Evolutionary conservation across 2,113 vertebrate species (phyloP).

Genomic region (Colistium nudipinnis): DNA sequence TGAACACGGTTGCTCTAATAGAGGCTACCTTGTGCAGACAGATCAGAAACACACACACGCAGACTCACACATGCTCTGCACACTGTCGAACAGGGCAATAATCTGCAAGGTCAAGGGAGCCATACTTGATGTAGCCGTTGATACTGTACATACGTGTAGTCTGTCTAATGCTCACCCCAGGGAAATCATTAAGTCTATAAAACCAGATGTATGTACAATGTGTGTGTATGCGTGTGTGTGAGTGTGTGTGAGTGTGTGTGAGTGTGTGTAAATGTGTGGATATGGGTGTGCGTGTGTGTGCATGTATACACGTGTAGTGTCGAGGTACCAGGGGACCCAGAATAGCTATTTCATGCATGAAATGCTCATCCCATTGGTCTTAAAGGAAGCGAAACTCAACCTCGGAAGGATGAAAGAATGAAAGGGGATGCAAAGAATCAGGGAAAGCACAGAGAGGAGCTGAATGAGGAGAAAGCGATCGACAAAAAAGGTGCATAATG

Average conservation of each 20-base stretch:
- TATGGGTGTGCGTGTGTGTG: background rate
- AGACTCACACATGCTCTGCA: conserved; percentile 57
- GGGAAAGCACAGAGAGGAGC: conserved; percentile 14
- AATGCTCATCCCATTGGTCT: conserved; percentile 67
- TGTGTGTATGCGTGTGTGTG: conserved; percentile 21
- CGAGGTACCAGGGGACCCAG: conserved; percentile 41
- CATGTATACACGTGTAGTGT: no score
- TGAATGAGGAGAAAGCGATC: background rate
- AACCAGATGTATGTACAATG: conserved; percentile 56
- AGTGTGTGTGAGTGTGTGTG: conserved; percentile 3
- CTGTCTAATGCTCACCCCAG: conserved; percentile 58
- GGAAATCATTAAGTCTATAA: conserved; percentile 79
- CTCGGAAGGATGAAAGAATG: conserved; percentile 44
- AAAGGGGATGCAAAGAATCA: conserved; percentile 40
- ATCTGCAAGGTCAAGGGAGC: conserved; percentile 77
- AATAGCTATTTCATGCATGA: conserved; percentile 74
- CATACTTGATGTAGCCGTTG: conserved; percentile 64
- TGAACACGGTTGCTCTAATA: conserved; percentile 58
- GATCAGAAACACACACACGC: conserved; percentile 8
- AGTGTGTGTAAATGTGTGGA: background rate
- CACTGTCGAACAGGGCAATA: conserved; percentile 74
- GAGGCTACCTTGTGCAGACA: conserved; percentile 14
- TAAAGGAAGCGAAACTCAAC: conserved; percentile 57
- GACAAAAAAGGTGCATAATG: conserved; percentile 27
- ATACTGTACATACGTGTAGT: conserved; percentile 74